These are phyloP conservation scores for Pogonomyrmex barbatus DNA, from an alignment of 1,140 invertebrate species.

Conservation along the genomic window DNA sequence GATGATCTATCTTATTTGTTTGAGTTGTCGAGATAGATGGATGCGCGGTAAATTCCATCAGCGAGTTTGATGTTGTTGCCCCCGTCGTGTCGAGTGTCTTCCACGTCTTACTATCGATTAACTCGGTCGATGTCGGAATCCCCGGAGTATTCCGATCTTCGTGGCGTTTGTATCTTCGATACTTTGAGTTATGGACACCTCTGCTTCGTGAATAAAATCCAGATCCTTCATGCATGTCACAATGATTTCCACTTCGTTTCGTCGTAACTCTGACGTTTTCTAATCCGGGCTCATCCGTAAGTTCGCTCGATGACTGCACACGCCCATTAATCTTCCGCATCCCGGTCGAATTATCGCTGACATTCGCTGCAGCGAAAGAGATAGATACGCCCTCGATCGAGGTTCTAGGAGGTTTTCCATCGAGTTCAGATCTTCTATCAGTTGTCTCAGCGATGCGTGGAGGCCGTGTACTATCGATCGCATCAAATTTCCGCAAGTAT, in stretches of 20 bases:
- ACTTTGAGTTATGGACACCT: constrained; percentile 2
- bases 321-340: constrained; percentile 32
- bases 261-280: constrained; percentile 4
- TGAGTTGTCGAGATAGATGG: background rate
- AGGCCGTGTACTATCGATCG: background rate
- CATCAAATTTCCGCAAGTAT: constrained; percentile 7
- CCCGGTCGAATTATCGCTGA: constrained; percentile 27
- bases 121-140: background rate
- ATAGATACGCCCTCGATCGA: background rate
- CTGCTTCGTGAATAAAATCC: background rate
- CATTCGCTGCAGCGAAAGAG: constrained; percentile 5
- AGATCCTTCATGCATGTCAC: background rate
- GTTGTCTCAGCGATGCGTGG: background rate
- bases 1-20: background rate
- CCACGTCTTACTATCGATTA: background rate
- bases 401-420: background rate
- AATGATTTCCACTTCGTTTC: background rate
- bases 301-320: background rate
- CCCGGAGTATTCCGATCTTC: background rate
- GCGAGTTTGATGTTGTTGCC: background rate
- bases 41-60: constrained; percentile 13
- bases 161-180: constrained; percentile 43
- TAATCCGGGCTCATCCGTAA: background rate
- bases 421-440: background rate
- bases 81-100: background rate